Conservation (phyloP, 2,797 vertebrate species). For the Eutrigla gurnardus region DNA sequence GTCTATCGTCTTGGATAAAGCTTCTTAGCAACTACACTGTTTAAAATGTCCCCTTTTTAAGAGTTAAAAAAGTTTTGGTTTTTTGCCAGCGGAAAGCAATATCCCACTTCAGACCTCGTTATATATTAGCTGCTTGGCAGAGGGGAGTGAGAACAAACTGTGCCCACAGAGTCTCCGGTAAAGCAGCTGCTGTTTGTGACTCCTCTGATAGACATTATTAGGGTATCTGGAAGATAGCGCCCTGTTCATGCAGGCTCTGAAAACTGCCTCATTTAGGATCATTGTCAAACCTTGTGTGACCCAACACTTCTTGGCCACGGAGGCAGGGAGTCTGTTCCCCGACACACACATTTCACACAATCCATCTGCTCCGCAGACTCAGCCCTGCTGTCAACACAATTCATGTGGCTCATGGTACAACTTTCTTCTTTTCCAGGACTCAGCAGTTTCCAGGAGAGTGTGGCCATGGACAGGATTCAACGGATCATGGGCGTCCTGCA, state of each 20-base stretch:
- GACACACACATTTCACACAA: conserved; percentile 64
- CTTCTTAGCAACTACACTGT: conserved; percentile 8
- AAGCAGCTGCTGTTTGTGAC: conserved; percentile 49
- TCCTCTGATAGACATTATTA: conserved; percentile 35
- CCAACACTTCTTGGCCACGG: conserved; percentile 74
- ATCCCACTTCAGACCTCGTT: conserved; percentile 25
- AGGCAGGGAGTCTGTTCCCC: conserved; percentile 70
- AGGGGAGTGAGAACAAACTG: conserved; percentile 44
- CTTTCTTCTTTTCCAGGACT: conserved; percentile 81
- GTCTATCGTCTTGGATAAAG: conserved; percentile 27
- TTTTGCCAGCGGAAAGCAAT: conserved; percentile 7
- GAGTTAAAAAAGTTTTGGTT: conserved; percentile 13
- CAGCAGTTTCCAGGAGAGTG: conserved; percentile 89
- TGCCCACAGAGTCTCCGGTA: conserved; percentile 33
- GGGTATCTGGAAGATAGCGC: conserved; percentile 28
- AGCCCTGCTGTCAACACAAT: conserved; percentile 67
- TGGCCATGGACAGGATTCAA: conserved; percentile 88
- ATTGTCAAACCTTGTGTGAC: conserved; percentile 72
- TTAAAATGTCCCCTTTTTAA: conserved; percentile 15
- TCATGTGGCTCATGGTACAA: conserved; percentile 61
- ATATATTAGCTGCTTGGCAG: conserved; percentile 40
- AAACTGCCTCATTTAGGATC: conserved; percentile 63
- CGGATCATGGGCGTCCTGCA: conserved; percentile 89
- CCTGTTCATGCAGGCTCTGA: conserved; percentile 53
- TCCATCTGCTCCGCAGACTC: conserved; percentile 79